A percentile compares a stretch with the other conserved stretches of the same genome.
These are phyloP conservation scores for Cyanocitta stelleri DNA, from an alignment of 2,113 vertebrate genomes.

Conservation along the genomic window DNA sequence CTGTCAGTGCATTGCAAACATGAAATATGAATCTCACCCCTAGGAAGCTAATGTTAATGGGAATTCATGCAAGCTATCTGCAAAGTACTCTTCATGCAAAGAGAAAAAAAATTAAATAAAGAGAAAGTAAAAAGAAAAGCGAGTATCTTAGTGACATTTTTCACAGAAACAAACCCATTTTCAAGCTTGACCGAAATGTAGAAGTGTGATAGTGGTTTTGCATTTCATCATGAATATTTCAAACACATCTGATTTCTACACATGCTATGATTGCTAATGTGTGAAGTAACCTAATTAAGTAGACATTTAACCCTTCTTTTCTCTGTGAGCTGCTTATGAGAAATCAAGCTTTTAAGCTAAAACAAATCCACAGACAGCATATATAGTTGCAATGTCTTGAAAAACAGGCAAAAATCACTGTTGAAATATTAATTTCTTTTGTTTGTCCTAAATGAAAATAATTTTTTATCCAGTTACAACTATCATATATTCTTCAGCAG, in stretches of 20 bases:
- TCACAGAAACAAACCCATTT: conserved; percentile 29
- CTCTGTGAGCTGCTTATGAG: background rate
- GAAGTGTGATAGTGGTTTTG: conserved; percentile 1
- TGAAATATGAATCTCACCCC: background rate
- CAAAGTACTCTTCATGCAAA: background rate
- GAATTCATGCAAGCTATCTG: background rate
- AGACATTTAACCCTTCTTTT: background rate
- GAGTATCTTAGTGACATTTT: background rate
- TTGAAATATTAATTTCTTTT: background rate
- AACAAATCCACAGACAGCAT: background rate
- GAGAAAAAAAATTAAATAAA: background rate
- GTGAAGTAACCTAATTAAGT: conserved; percentile 12
- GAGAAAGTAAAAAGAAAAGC: background rate
- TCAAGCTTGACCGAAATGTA: conserved; percentile 3
- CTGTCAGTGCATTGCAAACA: background rate
- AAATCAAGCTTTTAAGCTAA: background rate
- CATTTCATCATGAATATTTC: conserved; percentile 32
- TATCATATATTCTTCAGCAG: background rate
- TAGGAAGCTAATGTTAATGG: background rate
- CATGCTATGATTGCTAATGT: background rate
- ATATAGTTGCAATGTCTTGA: background rate
- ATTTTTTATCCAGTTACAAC: background rate
- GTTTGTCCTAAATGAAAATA: background rate
- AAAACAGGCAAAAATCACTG: background rate
- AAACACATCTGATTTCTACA: conserved; percentile 23